Conservation (phyloP, 2,888 invertebrate genomes). For the Orthosia cruda region DNA sequence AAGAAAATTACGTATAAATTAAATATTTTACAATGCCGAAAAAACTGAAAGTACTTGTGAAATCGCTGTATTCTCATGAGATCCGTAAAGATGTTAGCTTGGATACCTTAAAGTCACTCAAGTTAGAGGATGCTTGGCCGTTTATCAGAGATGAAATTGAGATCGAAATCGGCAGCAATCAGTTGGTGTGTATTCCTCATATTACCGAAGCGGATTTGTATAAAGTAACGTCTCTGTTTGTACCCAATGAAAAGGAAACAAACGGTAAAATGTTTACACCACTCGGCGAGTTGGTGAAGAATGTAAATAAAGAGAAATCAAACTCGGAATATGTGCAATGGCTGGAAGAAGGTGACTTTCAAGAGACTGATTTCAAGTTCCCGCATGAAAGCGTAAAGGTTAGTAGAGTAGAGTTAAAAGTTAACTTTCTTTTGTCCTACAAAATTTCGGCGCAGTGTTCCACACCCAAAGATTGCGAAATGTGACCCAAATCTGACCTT, state of each 20-base stretch:
- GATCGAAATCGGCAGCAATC: slow-evolving; percentile 89
- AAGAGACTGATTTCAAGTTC: slow-evolving; percentile 86
- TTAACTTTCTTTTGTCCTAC: slow-evolving; percentile 17
- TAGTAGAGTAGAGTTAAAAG: slow-evolving; percentile 40
- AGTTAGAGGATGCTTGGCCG: slow-evolving; percentile 90
- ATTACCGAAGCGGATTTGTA: slow-evolving; percentile 90
- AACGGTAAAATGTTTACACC: slow-evolving; percentile 90
- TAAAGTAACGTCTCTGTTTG: slow-evolving; percentile 88
- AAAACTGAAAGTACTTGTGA: slow-evolving; percentile 89
- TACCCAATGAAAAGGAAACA: slow-evolving; percentile 87
- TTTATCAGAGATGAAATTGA: slow-evolving; percentile 91
- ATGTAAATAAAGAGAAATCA: slow-evolving; percentile 87
- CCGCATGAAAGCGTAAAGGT: slow-evolving; percentile 89
- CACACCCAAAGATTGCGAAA: slow-evolving; percentile 8
- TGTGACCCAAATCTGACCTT: slow-evolving; percentile 23
- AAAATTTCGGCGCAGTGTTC: not conserved
- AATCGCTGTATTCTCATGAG: slow-evolving; percentile 89
- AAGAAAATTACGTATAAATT: slow-evolving; percentile 22
- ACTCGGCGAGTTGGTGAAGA: slow-evolving; percentile 85
- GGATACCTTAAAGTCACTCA: slow-evolving; percentile 86
- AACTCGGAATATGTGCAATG: slow-evolving; percentile 84
- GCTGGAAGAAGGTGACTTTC: slow-evolving; percentile 84
- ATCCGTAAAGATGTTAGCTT: slow-evolving; percentile 90
- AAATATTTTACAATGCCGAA: slow-evolving; percentile 85
- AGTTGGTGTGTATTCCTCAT: slow-evolving; percentile 90